A percentile compares a stretch with the other conserved stretches of the same genome.
These are phyloP conservation scores for Poecilia gillii DNA, from an alignment of 2,797 vertebrate species.

Conservation along the genomic window DNA sequence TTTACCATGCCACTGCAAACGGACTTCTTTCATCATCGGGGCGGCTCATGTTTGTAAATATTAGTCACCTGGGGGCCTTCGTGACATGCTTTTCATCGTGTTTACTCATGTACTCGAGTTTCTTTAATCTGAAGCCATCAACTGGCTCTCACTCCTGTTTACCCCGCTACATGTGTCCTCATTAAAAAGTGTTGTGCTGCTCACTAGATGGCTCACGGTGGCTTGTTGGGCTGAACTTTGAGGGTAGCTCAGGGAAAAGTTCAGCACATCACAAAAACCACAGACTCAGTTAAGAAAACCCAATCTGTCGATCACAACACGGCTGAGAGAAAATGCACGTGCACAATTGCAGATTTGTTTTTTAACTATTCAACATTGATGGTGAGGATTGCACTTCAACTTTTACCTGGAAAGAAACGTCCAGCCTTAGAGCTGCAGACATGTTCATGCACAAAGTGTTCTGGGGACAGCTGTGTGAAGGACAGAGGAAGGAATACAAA, in stretches of 20 bases:
- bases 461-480: slow-evolving; percentile 7
- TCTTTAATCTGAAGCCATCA: slow-evolving; percentile 46
- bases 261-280: slow-evolving; percentile 36
- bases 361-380: neutral
- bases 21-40: slow-evolving; percentile 22
- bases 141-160: slow-evolving; percentile 58
- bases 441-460: slow-evolving; percentile 5
- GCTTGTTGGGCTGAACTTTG: slow-evolving; percentile 48
- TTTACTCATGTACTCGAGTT: slow-evolving; percentile 41
- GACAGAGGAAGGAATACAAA: slow-evolving; percentile 11
- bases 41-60: slow-evolving; percentile 49
- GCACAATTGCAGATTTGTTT: neutral
- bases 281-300: slow-evolving; percentile 14
- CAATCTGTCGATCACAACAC: slow-evolving; percentile 6
- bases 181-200: slow-evolving; percentile 64
- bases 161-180: slow-evolving; percentile 56
- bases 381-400: neutral
- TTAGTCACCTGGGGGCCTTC: slow-evolving; percentile 29
- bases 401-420: slow-evolving; percentile 12
- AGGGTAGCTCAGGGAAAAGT: slow-evolving; percentile 52
- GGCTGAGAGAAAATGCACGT: slow-evolving; percentile 3
- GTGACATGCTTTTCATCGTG: slow-evolving; percentile 28
- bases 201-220: slow-evolving; percentile 41
- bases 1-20: slow-evolving; percentile 13
- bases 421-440: slow-evolving; percentile 4